A percentile compares a stretch with the other conserved stretches of the same genome.
Conservation (phyloP, 2,888 invertebrate species). For the Seira musarum region DNA sequence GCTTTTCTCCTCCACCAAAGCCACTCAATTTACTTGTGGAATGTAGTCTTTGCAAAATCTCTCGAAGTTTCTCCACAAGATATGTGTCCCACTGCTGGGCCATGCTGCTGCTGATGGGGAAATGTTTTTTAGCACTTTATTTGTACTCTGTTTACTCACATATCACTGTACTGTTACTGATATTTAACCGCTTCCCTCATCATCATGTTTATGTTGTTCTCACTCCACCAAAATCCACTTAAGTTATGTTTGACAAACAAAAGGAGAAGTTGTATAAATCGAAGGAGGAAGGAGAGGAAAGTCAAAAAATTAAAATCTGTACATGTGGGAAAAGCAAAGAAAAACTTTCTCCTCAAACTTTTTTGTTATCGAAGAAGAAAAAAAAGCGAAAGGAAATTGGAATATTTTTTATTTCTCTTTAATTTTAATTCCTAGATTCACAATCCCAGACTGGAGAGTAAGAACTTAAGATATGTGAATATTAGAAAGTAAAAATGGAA, state of each 20-base stretch:
- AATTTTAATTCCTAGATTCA: no score
- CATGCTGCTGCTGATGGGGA: background rate
- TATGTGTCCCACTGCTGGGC: conserved; percentile 60
- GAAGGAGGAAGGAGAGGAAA: no score
- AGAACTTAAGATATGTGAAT: background rate
- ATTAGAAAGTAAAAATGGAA: no score
- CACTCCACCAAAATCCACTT: no score
- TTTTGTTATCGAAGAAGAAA: no score
- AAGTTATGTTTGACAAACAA: no score
- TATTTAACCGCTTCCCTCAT: no score
- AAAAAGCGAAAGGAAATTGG: no score
- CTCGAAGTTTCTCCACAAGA: conserved; percentile 64
- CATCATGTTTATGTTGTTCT: no score
- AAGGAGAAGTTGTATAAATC: no score
- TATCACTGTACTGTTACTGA: no score
- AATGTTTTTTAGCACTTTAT: background rate
- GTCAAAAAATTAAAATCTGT: conserved; percentile 35
- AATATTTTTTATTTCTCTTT: no score
- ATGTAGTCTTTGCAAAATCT: conserved; percentile 64
- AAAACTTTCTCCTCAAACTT: conserved; percentile 30
- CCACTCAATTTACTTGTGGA: conserved; percentile 34
- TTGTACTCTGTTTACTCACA: background rate
- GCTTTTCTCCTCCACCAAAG: background rate
- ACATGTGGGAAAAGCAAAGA: conserved; percentile 12
- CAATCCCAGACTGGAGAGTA: background rate